Base-by-base conservation (phyloP, 1,140 invertebrate genomes). In the Chlorops oryzae region DNA sequence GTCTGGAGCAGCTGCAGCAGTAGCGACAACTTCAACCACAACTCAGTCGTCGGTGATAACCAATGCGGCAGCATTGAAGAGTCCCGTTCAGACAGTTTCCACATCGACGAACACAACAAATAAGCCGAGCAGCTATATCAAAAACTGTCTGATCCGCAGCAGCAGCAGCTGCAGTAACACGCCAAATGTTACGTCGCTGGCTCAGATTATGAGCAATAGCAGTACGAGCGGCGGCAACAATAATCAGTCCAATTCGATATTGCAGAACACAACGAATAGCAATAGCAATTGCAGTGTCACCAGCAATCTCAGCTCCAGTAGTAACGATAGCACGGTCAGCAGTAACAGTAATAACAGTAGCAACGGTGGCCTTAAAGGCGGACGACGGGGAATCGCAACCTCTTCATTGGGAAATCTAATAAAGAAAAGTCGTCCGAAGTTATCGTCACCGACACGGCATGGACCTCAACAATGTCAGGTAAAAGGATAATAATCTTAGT, bases 391-490 rank as follows among this genome's bases (percentile, higher is more conserved):
- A 23, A 9, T 22, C 10, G 3, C 43, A 40, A 3, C 35, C 15
- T 21, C 21, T 13, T 23, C 47, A 38, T 15, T 15, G 9, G 35
- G 15, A 38, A 38, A 38, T 38, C 35, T 71, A 17, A 75, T 78
- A n/a, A 86, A 83, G 66, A 86, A 85, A 65, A 77, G 82, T 55
- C 78, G 84, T 52, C 80, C 81, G 3, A 88, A 88, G 70, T 79
- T 85, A 55, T 81, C 84, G 22, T 87, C 86, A 25, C 86, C 86
- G 20, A 88, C 86, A 64, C 74, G 86, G 48, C 86, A 87, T 73
- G 86, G 86, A 43, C 85, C 85, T 42, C 86, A 88, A 61, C 84
- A 86, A 64, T 88, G 85, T 71, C 83, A 84, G 79, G 85, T 87
- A 70, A 78, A 75, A 41, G 25, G 3, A 40, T n/a, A n/a, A n/a